Conservation (phyloP, 2,888 invertebrate genomes). For the Vandiemenella viatica region DNA sequence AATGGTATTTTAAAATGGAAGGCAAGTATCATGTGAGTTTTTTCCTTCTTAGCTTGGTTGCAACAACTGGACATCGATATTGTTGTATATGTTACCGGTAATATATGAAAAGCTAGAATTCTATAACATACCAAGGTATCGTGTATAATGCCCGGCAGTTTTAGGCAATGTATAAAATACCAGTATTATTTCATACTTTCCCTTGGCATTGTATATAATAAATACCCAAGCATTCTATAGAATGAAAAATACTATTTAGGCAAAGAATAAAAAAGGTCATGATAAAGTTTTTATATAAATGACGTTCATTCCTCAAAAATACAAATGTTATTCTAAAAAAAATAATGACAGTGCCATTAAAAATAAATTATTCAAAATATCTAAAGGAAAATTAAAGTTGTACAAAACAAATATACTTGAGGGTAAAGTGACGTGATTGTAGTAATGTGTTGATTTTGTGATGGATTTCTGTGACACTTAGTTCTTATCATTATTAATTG, state of each 20-base stretch:
- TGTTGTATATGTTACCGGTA: neutral
- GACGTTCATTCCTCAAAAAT: neutral
- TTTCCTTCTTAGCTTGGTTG: too few species aligned
- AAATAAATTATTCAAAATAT: neutral
- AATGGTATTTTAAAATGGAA: too few species aligned
- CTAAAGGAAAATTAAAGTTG: neutral
- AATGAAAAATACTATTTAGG: neutral
- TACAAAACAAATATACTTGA: neutral
- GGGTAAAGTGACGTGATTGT: too few species aligned
- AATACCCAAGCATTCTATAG: neutral
- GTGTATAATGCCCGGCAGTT: neutral
- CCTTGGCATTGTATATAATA: neutral
- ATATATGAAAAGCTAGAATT: neutral
- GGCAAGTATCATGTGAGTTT: too few species aligned
- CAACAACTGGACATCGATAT: too few species aligned
- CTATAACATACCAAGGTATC: neutral
- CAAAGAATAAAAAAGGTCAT: neutral
- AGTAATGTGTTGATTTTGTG: too few species aligned
- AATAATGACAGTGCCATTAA: neutral
- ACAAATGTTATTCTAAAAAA: neutral
- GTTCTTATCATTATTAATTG: too few species aligned
- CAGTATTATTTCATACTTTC: neutral
- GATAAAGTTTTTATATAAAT: neutral
- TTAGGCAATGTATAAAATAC: neutral
- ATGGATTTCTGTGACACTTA: too few species aligned